These are phyloP conservation scores for Rotaria sp. DNA, from an alignment of 2,888 invertebrate genomes.

Conservation along the genomic window DNA sequence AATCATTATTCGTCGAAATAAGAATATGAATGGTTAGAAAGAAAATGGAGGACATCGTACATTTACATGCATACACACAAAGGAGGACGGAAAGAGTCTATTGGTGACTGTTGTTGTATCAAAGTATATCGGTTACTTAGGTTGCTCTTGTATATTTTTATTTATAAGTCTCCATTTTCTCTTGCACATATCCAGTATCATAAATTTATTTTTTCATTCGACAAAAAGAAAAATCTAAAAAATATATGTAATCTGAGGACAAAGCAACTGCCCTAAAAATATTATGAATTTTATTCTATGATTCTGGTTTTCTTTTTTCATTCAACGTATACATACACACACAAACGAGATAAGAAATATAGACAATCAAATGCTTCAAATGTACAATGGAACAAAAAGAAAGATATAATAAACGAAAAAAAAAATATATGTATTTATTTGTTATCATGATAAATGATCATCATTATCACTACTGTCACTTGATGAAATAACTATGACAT, in stretches of 20 bases:
- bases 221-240: neutral
- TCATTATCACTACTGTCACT: slow-evolving; percentile 14
- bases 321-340: neutral
- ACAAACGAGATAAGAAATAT: neutral
- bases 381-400: neutral
- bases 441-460: neutral
- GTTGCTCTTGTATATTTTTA: too few species aligned
- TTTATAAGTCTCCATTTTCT: too few species aligned
- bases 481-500: neutral
- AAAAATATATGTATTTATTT: neutral
- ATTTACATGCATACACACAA: neutral
- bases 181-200: too few species aligned
- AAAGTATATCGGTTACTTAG: neutral
- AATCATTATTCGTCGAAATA: neutral
- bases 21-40: neutral
- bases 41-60: neutral
- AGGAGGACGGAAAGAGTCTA: neutral
- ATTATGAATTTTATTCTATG: neutral
- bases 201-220: too few species aligned
- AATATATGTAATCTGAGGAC: neutral
- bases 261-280: neutral
- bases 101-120: neutral
- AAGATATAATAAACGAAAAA: neutral
- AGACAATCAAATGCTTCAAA: neutral
- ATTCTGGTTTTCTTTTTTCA: neutral